Evolutionary conservation across 2,888 invertebrate genomes (phyloP).

Genomic region (Yponomeuta cagnagella): DNA sequence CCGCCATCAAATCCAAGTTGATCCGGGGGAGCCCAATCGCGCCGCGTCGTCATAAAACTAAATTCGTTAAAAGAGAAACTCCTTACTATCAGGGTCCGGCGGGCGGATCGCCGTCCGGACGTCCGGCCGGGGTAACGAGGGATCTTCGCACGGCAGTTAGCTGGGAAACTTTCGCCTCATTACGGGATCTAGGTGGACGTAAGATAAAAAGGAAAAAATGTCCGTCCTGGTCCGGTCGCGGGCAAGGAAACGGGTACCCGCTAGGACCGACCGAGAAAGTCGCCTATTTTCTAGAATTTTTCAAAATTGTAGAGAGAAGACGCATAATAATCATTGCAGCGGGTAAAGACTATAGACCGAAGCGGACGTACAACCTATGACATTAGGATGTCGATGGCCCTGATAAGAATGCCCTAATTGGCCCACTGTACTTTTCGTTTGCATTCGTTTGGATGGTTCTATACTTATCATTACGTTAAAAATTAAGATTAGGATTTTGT

Average conservation of each 20-base stretch:
- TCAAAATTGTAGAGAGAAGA: no score
- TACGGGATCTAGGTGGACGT: constrained; percentile 37
- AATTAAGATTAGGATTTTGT: background rate
- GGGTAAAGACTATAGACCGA: no score
- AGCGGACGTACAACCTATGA: no score
- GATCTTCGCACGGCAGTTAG: constrained; percentile 12
- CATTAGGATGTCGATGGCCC: no score
- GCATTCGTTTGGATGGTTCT: background rate
- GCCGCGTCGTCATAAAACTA: constrained; percentile 13
- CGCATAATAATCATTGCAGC: no score
- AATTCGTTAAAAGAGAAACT: constrained; percentile 52
- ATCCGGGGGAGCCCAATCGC: constrained; percentile 2
- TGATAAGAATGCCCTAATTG: no score
- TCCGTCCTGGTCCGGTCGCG: constrained; percentile 34
- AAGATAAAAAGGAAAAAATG: constrained; percentile 53
- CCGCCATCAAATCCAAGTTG: background rate
- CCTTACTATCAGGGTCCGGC: constrained; percentile 14
- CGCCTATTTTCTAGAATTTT: no score
- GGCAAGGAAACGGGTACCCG: constrained; percentile 19
- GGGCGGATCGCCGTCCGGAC: constrained; percentile 8
- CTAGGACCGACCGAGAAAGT: background rate
- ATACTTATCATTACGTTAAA: background rate
- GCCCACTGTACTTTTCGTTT: background rate
- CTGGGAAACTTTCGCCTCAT: constrained; percentile 56
- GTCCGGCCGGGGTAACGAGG: constrained; percentile 15